phyloP scores from a whole-genome alignment of 1,140 invertebrate species.

The Drosophila neocordata region DNA sequence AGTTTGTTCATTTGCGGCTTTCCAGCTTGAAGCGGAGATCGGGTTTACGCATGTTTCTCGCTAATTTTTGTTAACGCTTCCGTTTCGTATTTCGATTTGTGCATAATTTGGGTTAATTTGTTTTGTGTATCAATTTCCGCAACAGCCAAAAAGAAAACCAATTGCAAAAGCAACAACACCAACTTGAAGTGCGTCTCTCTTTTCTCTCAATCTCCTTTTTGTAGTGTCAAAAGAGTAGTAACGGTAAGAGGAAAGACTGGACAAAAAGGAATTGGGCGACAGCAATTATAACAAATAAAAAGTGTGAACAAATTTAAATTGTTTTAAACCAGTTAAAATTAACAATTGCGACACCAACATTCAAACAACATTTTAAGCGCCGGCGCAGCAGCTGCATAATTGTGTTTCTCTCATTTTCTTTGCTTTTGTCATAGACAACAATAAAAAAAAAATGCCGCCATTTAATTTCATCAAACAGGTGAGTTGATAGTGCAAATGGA shows the following conservation, averaged over 20 bases:
- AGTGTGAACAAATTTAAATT: slow-evolving; percentile 72
- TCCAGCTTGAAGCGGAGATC: slow-evolving; percentile 37
- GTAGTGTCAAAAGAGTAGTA: not conserved
- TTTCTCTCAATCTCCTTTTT: slow-evolving; percentile 11
- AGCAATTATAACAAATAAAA: slow-evolving; percentile 33
- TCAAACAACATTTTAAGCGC: slow-evolving; percentile 49
- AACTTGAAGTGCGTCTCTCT: slow-evolving; percentile 17
- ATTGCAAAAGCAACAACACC: slow-evolving; percentile 25
- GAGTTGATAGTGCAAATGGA: slow-evolving; percentile 43
- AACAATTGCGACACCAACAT: slow-evolving; percentile 17
- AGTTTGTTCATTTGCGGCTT: slow-evolving; percentile 62
- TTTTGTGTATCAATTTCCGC: slow-evolving; percentile 64
- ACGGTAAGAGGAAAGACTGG: slow-evolving; percentile 43
- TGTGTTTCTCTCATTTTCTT: slow-evolving; percentile 27
- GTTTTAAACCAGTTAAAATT: slow-evolving; percentile 36
- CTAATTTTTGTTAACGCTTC: slow-evolving; percentile 45
- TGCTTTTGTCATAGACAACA: slow-evolving; percentile 52
- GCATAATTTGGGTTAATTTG: slow-evolving; percentile 72
- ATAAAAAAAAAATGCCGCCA: slow-evolving; percentile 71
- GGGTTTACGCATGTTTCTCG: slow-evolving; percentile 17
- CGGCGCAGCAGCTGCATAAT: slow-evolving; percentile 18
- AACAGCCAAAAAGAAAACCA: slow-evolving; percentile 40
- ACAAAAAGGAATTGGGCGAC: slow-evolving; percentile 46
- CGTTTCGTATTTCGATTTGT: slow-evolving; percentile 33
- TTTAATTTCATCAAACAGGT: slow-evolving; percentile 81